Conservation (phyloP, 1,140 invertebrate genomes). For the Halictus rubicundus region DNA sequence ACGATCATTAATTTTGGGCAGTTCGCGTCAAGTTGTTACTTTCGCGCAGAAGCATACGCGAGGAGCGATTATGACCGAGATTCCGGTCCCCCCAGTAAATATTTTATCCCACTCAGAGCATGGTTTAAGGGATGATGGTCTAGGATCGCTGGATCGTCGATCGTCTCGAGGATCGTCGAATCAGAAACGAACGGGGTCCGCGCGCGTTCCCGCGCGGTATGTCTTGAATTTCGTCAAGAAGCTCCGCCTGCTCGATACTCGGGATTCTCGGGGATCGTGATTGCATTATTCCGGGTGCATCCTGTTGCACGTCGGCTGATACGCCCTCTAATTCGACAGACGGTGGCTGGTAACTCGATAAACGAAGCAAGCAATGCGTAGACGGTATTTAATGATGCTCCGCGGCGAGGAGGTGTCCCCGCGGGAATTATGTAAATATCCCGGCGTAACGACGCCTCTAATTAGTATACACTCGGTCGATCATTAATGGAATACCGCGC, state of each 20-base stretch:
- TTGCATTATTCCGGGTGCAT: slow-evolving; percentile 54
- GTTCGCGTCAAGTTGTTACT: too few species aligned
- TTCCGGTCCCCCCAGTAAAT: too few species aligned
- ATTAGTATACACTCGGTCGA: slow-evolving; percentile 7
- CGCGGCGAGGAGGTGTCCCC: background rate
- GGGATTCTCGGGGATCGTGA: slow-evolving; percentile 53
- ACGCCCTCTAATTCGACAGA: slow-evolving; percentile 41
- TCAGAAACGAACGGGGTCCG: slow-evolving; percentile 34
- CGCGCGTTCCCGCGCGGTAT: slow-evolving; percentile 29
- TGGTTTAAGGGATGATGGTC: too few species aligned
- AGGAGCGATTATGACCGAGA: too few species aligned
- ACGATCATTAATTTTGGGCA: too few species aligned
- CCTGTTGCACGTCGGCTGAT: slow-evolving; percentile 37
- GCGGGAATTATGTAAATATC: slow-evolving; percentile 24
- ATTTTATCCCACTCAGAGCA: too few species aligned
- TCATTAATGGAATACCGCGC: slow-evolving; percentile 7
- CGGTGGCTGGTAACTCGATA: slow-evolving; percentile 35
- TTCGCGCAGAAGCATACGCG: too few species aligned
- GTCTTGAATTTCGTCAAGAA: slow-evolving; percentile 57
- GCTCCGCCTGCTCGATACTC: slow-evolving; percentile 36
- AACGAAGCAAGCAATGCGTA: slow-evolving; percentile 2
- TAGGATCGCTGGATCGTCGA: too few species aligned
- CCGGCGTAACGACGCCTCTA: slow-evolving; percentile 13
- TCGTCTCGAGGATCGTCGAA: too few species aligned
- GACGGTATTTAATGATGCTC: slow-evolving; percentile 1